These are phyloP conservation scores for Eudasyphora cyanicolor DNA, from an alignment of 2,888 invertebrate species.

Conservation along the genomic window DNA sequence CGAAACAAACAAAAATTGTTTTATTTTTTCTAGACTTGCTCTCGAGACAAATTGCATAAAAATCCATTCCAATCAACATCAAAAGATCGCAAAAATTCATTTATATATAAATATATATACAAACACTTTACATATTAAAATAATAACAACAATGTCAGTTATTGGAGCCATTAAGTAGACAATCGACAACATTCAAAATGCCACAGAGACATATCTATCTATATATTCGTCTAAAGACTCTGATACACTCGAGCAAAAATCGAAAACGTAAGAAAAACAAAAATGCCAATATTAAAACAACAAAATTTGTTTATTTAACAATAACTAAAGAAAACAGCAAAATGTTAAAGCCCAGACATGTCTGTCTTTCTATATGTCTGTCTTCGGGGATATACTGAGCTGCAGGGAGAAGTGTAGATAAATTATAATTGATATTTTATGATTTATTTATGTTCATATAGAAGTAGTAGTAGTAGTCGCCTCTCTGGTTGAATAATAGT, in stretches of 20 bases:
- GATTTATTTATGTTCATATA: conserved; percentile 40
- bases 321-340: conserved; percentile 39
- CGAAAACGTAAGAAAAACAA: background rate
- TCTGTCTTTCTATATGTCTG: background rate
- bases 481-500: background rate
- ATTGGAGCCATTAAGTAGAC: conserved; percentile 78
- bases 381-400: background rate
- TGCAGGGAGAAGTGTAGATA: conserved; percentile 13
- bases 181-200: conserved; percentile 70
- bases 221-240: no score
- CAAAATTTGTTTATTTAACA: conserved; percentile 44
- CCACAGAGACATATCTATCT: background rate
- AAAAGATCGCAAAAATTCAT: conserved; percentile 56
- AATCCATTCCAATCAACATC: conserved; percentile 48
- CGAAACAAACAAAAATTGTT: background rate
- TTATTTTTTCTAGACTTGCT: background rate
- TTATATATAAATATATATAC: no score
- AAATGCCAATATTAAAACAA: conserved; percentile 19
- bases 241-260: background rate
- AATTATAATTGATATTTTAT: conserved; percentile 54
- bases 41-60: conserved; percentile 53
- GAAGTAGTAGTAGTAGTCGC: background rate
- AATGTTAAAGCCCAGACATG: conserved; percentile 13
- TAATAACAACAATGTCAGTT: conserved; percentile 65
- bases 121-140: conserved; percentile 48